phyloP scores from a whole-genome alignment of 2,888 invertebrate species.

The Harpagoxenus sublaevis region DNA sequence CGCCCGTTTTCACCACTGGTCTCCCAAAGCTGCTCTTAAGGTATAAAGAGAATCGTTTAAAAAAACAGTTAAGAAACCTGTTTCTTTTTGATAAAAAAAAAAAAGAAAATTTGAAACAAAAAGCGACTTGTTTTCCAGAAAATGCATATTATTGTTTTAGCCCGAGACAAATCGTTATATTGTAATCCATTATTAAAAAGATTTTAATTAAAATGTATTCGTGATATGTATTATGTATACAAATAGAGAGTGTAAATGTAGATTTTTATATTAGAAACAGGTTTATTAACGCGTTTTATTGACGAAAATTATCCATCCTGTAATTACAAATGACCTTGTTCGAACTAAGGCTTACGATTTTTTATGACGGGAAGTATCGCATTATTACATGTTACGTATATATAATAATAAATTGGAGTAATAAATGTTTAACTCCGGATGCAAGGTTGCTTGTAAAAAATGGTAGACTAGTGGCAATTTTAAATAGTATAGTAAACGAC shows the following conservation, averaged over 20 bases:
- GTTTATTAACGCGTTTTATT: constrained; percentile 71
- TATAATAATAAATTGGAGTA: constrained; percentile 72
- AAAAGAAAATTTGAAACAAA: background rate
- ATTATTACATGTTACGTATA: constrained; percentile 80
- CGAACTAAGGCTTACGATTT: constrained; percentile 81
- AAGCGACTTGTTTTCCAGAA: constrained; percentile 55
- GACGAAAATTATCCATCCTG: constrained; percentile 74
- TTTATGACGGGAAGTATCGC: constrained; percentile 79
- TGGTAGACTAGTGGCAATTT: constrained; percentile 74
- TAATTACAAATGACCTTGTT: constrained; percentile 79
- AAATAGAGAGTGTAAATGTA: constrained; percentile 18
- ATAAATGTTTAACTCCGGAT: constrained; percentile 82
- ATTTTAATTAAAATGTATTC: constrained; percentile 24
- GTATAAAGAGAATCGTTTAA: constrained; percentile 76
- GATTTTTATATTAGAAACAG: constrained; percentile 68
- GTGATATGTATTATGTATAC: constrained; percentile 1
- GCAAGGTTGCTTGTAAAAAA: constrained; percentile 81
- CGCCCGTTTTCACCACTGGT: constrained; percentile 84
- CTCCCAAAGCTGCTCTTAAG: constrained; percentile 83
- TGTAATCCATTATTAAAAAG: background rate
- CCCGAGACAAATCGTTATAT: constrained; percentile 12
- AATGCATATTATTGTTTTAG: constrained; percentile 56
- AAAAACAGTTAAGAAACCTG: constrained; percentile 76
- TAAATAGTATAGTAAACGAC: constrained; percentile 68
- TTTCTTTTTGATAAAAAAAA: constrained; percentile 62